These are phyloP conservation scores for Drymodes brunneopygia DNA, from an alignment of 2,113 vertebrate genomes.

Conservation along the genomic window DNA sequence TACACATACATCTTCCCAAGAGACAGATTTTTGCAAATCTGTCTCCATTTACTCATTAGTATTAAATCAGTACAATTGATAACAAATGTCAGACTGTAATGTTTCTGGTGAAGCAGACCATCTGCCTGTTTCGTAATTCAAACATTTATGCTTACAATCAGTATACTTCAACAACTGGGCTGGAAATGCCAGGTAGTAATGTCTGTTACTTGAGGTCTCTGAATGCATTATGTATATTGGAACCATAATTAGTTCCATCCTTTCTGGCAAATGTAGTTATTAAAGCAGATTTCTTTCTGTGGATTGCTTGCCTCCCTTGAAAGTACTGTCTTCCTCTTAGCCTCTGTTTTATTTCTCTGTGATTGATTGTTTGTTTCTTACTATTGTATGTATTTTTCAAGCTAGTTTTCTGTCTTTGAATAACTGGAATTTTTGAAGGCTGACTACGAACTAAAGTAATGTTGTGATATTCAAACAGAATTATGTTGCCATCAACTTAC, in stretches of 20 bases:
- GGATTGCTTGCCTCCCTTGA: background rate
- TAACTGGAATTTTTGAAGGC: background rate
- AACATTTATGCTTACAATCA: conserved; percentile 49
- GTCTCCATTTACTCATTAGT: conserved; percentile 61
- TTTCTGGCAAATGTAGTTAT: background rate
- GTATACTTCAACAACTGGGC: conserved; percentile 4
- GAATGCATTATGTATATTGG: background rate
- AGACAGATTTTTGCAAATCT: conserved; percentile 58
- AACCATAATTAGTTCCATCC: background rate
- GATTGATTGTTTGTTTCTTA: background rate
- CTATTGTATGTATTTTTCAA: background rate
- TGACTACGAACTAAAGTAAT: background rate
- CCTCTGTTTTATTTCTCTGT: background rate
- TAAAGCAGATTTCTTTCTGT: background rate
- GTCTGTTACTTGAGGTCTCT: conserved; percentile 9
- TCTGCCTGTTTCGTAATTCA: conserved; percentile 62
- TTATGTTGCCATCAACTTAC: background rate
- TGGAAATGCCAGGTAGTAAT: conserved; percentile 41
- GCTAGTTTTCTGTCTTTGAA: background rate
- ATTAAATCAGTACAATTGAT: conserved; percentile 64
- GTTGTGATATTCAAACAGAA: background rate
- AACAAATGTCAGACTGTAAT: conserved; percentile 70
- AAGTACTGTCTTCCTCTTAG: background rate
- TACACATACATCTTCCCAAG: conserved; percentile 1
- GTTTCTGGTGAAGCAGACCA: conserved; percentile 69